Evolutionary conservation across 2,888 invertebrate genomes (phyloP).

Genomic region (Morinoia aosen): DNA sequence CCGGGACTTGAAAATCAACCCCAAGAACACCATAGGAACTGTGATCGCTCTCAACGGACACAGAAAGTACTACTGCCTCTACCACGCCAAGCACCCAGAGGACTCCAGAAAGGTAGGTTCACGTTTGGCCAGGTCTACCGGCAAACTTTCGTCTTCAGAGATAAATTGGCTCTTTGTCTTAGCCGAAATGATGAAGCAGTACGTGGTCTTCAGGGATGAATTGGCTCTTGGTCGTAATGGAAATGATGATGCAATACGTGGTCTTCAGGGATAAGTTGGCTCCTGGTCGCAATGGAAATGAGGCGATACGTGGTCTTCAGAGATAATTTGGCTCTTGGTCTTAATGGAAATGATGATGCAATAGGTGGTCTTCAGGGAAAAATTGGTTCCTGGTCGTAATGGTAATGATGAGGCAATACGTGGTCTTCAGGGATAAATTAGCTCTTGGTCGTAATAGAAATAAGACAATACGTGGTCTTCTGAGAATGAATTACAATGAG

Average conservation of each 20-base stretch:
- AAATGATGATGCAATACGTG: no score
- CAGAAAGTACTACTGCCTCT: conserved; percentile 98
- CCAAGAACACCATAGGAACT: conserved; percentile 91
- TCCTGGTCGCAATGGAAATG: not conserved
- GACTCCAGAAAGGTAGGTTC: conserved; percentile 63
- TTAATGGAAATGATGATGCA: no score
- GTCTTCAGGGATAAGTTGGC: not conserved
- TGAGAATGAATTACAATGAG: no score
- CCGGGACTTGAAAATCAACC: conserved; percentile 89
- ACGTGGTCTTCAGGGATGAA: no score
- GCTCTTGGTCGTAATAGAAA: no score
- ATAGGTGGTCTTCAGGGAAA: not conserved
- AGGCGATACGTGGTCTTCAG: no score
- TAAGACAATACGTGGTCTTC: no score
- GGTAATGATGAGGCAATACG: not conserved
- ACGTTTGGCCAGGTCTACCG: not conserved
- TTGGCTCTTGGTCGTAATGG: no score
- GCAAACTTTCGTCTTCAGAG: conserved; percentile 71
- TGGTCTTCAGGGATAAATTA: no score
- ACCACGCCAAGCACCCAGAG: conserved; percentile 95
- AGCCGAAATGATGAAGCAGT: not conserved
- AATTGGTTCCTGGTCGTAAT: not conserved
- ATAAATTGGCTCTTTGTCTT: not conserved
- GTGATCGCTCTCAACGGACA: conserved; percentile 96
- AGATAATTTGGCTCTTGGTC: no score